Evolutionary conservation across 1,140 invertebrate species (phyloP), one percentile per base, ranked within the genome.

Genomic region (Agrypnia vestita): DNA sequence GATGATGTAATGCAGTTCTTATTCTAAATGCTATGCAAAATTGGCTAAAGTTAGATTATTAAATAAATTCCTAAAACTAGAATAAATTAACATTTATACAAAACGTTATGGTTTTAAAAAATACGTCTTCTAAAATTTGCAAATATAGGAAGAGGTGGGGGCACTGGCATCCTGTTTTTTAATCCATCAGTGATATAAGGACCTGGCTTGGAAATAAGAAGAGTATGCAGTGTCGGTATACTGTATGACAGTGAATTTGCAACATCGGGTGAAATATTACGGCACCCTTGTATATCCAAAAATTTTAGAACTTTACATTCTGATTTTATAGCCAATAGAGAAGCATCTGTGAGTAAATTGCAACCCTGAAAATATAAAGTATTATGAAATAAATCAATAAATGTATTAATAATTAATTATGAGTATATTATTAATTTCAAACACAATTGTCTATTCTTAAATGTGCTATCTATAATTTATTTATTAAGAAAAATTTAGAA

Each of bases 261-360:
- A 6, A 91, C 82, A 59, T 91, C 91, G 4, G 88, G 86, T 15
- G 92, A 90, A 78, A 93, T 91, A 44, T 88, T 87, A n/a, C 86
- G 87, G 84, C 92, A 93, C 3, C 90, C 90, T 80, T 91, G 91
- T 11, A 93, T 89, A 85, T 93, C 91, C 25, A 94, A 84, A 49
- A 90, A 89, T 78, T 89, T 88, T 59, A 94, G 83, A 72, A 88
- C 88, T 75, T 89, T 89, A 80, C 93, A 93, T 81, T 93, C 86
- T 0, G 85, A 82, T 76, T 87, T 88, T 53, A 95, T 90, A 19
- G 90, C 89, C 75, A 92, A 88, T 15, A 94, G 85, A 47, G 90
- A 90, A 77, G 90, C 89, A 84, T 94, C 91, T 0, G 93, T 94
- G 15, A 95, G 83, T 82, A 92, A 90, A 81, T 91, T 92, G 86